A percentile compares a stretch with the other conserved stretches of the same genome.
phyloP scores from a whole-genome alignment of 2,113 vertebrate species.

The Puma concolor region DNA sequence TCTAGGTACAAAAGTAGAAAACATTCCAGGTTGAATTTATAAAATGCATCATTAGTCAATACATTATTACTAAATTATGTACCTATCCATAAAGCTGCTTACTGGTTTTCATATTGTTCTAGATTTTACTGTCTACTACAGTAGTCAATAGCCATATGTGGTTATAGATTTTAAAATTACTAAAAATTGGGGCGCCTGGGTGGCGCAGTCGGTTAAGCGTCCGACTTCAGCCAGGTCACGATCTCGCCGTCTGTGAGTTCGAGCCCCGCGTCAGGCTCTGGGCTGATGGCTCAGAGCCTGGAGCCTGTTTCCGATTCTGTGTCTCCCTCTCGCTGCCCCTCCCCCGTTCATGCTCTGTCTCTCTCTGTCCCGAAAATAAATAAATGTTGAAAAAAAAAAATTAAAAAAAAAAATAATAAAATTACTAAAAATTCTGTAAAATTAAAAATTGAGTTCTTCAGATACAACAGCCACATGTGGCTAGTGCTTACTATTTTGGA shows the following conservation, averaged over 20 bases:
- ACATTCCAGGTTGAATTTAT: not conserved
- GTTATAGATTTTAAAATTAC: constrained; percentile 34
- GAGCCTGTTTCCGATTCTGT: too few species aligned
- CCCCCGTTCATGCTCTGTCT: too few species aligned
- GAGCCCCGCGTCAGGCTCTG: too few species aligned
- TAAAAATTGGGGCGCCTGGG: too few species aligned
- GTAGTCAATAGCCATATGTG: not conserved
- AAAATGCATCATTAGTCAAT: constrained; percentile 10
- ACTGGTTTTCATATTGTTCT: not conserved
- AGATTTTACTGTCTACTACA: not conserved
- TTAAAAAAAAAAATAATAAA: too few species aligned
- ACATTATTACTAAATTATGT: constrained; percentile 1
- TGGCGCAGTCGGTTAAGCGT: too few species aligned
- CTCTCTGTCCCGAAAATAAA: too few species aligned
- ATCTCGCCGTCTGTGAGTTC: too few species aligned
- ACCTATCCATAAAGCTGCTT: not conserved
- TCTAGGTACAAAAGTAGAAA: not conserved
- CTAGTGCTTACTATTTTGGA: not conserved
- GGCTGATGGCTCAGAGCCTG: too few species aligned
- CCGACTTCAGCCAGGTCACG: too few species aligned
- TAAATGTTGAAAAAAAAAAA: too few species aligned
- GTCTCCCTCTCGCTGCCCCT: too few species aligned
- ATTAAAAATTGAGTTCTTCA: not conserved
- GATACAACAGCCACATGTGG: not conserved
- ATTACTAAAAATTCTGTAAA: constrained; percentile 33